phyloP scores from a whole-genome alignment of 2,113 vertebrate genomes.

The Okapia johnstoni region DNA sequence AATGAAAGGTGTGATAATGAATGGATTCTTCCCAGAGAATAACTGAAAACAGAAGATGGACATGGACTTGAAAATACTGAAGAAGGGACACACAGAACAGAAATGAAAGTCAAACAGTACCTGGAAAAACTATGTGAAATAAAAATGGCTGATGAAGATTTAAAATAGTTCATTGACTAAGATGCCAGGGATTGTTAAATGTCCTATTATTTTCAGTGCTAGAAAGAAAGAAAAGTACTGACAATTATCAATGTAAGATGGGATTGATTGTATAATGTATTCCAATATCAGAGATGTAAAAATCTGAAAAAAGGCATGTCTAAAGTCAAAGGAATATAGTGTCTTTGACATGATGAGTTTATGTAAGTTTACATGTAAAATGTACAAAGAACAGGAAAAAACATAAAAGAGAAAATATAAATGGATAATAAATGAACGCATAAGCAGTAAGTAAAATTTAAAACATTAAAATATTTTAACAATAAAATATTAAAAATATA shows the following conservation, averaged over 20 bases:
- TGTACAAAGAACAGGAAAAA: neutral
- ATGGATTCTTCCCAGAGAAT: neutral
- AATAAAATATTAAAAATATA: neutral
- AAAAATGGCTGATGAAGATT: neutral
- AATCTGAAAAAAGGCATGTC: neutral
- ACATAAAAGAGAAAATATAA: neutral
- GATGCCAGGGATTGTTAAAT: neutral
- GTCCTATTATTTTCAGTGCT: neutral
- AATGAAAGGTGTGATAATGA: neutral
- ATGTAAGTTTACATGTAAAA: neutral
- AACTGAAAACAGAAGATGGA: neutral
- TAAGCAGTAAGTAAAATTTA: constrained; percentile 1
- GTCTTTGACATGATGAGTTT: neutral
- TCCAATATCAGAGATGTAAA: constrained; percentile 18
- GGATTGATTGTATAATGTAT: neutral
- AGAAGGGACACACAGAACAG: neutral
- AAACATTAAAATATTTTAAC: neutral
- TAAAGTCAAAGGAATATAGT: neutral
- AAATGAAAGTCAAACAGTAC: neutral
- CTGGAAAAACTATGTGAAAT: neutral
- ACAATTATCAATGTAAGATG: neutral
- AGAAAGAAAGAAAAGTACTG: neutral
- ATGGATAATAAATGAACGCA: neutral
- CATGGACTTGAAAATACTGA: neutral
- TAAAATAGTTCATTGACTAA: neutral